Evolutionary conservation across 2,113 vertebrate genomes (phyloP), one percentile per base, ranked within the genome.

Genomic region (Megaceryle maxima): DNA sequence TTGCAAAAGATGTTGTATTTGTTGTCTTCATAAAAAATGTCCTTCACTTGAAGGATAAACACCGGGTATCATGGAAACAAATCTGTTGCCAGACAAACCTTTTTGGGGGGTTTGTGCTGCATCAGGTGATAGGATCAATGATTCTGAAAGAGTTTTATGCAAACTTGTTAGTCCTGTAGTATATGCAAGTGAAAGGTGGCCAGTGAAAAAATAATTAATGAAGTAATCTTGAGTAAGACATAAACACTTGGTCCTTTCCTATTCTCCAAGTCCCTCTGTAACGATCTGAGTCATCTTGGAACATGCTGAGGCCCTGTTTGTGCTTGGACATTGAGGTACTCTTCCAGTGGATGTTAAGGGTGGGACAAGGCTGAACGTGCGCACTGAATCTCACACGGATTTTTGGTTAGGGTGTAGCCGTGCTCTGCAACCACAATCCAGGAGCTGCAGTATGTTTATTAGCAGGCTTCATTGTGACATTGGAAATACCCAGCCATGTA

Each of bases 291-390:
- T 93, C 8, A 13, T 19, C 46, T 48, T 67, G 50, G 31, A 68
- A 35, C 19, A 1, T 26, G 3, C 39, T 41, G 17, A 28, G 41
- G 4, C 21, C 87, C 51, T 83, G 16, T 78, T 92, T 66, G 18
- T 55, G 39, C 43, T 82, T 63, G 22, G 16, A 19, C 21, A 3
- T 9, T 4, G 55, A 74, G 16, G 20, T 72, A 9, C 25, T 82
- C 1, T 5, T 51, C 33, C 0, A 0, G 4, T 46, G 43, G 29
- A 16, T 13, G 0, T 17, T 83, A 31, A 46, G 21, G 22, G 67
- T 33, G 33, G 57, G 24, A 24, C 43, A 19, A 37, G 31, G 15
- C 78, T 63, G 39, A 62, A 16, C 5, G 14, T 4, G 6, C 41
- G 8, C 5, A 4, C 60, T 48, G 35, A 53, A 26, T 60, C 50